A percentile compares a stretch with the other conserved stretches of the same genome.
Conservation (phyloP, 2,113 vertebrate genomes). For the Psettodes erumei region DNA sequence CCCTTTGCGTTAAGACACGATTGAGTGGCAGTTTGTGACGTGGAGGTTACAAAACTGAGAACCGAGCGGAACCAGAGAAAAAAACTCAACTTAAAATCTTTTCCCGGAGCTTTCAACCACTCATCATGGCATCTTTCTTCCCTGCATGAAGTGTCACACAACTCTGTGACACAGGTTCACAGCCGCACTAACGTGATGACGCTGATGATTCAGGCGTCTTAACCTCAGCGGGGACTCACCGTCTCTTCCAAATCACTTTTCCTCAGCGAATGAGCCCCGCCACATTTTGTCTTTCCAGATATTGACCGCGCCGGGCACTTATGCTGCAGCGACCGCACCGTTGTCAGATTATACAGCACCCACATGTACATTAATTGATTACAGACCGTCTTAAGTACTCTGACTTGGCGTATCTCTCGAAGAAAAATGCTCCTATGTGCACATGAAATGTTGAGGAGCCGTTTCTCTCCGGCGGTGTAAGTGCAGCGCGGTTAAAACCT, state of each 20-base stretch:
- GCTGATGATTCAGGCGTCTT: background rate
- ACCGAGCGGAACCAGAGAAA: too few relatives aligned
- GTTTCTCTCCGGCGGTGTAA: background rate
- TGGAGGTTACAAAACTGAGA: background rate
- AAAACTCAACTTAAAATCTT: background rate
- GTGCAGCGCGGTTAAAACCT: background rate
- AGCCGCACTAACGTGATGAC: background rate
- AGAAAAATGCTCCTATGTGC: background rate
- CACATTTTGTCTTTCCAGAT: conserved; percentile 23
- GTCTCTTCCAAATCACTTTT: background rate
- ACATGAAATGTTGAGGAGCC: conserved; percentile 5
- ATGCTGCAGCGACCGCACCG: background rate
- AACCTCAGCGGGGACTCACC: too few relatives aligned
- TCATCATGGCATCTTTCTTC: background rate
- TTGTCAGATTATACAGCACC: conserved; percentile 17
- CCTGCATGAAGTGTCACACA: too few relatives aligned
- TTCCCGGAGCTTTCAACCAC: background rate
- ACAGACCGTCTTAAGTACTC: conserved; percentile 21
- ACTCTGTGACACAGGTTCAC: background rate
- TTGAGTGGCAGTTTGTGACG: background rate
- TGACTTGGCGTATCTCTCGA: conserved; percentile 13
- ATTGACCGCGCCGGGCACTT: conserved; percentile 22
- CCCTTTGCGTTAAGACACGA: too few relatives aligned
- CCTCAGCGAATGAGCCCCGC: background rate
- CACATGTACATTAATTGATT: conserved; percentile 23